Conservation (phyloP, 2,113 vertebrate genomes). For the Jacana jacana region DNA sequence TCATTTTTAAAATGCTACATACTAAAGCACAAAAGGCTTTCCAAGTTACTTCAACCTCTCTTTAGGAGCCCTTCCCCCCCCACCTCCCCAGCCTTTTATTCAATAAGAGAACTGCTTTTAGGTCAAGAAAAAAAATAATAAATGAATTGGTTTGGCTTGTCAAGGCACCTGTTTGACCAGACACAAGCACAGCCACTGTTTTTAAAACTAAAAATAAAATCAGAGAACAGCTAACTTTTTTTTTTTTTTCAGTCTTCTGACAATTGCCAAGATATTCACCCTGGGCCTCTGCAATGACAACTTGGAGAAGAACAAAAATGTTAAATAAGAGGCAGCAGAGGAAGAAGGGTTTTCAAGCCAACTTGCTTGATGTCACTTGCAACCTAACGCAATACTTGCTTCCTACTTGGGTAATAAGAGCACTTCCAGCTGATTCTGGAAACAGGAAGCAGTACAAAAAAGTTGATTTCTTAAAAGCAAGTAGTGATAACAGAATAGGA, state of each 20-base stretch:
- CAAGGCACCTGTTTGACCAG: background rate
- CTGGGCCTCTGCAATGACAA: background rate
- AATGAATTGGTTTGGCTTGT: background rate
- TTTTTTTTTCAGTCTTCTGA: background rate
- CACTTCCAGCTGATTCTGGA: background rate
- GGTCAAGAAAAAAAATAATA: background rate
- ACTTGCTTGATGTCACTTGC: background rate
- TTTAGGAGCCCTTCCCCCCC: background rate
- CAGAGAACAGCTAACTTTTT: background rate
- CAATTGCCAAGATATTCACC: background rate
- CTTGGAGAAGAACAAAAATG: background rate
- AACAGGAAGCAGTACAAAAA: background rate
- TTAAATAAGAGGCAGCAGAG: background rate
- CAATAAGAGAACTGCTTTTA: background rate
- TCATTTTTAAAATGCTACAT: background rate
- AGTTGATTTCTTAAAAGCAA: background rate
- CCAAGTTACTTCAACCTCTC: background rate
- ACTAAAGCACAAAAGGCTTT: background rate
- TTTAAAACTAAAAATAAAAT: constrained; percentile 20
- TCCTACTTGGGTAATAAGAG: background rate
- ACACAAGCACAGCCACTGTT: background rate
- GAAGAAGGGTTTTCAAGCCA: background rate
- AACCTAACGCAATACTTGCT: background rate
- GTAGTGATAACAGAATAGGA: background rate
- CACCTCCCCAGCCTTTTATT: no score